Conservation (phyloP, 2,113 vertebrate genomes). For the Neomonachus schauinslandi region DNA sequence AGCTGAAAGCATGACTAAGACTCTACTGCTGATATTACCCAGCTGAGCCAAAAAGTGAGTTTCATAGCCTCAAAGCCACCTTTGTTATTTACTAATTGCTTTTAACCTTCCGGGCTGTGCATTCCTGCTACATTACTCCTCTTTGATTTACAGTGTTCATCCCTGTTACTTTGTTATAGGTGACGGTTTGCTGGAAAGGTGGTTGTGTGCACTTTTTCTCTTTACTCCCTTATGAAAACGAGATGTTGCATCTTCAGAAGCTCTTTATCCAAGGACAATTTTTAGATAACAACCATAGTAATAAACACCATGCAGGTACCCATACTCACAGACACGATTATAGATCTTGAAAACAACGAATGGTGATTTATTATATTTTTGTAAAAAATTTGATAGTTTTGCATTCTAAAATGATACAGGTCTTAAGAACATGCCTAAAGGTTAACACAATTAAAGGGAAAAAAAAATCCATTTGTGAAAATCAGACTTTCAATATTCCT, state of each 20-base stretch:
- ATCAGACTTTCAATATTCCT: not conserved
- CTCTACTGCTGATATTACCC: not conserved
- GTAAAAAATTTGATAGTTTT: not conserved
- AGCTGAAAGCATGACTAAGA: not conserved
- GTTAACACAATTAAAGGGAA: not conserved
- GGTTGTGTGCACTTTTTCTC: not conserved
- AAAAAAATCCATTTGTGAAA: not conserved
- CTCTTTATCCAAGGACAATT: not conserved
- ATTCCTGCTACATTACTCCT: not conserved
- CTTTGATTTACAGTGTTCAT: slow-evolving; percentile 1
- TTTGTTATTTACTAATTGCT: slow-evolving; percentile 60
- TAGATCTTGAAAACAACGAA: not conserved
- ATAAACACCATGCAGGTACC: not conserved
- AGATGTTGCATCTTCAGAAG: not conserved
- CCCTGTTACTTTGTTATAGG: not conserved
- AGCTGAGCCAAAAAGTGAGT: slow-evolving; percentile 20
- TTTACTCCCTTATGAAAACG: slow-evolving; percentile 21
- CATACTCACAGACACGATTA: not conserved
- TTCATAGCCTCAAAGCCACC: not conserved
- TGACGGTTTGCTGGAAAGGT: not conserved
- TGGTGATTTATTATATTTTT: not conserved
- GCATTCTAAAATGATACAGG: not conserved
- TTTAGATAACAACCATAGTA: not conserved
- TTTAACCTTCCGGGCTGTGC: not conserved
- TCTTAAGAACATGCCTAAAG: not conserved